Percentiles rank a stretch among this genome's conserved stretches.
Evolutionary conservation across 2,113 vertebrate genomes (phyloP).

Genomic region (Smithornis capensis): DNA sequence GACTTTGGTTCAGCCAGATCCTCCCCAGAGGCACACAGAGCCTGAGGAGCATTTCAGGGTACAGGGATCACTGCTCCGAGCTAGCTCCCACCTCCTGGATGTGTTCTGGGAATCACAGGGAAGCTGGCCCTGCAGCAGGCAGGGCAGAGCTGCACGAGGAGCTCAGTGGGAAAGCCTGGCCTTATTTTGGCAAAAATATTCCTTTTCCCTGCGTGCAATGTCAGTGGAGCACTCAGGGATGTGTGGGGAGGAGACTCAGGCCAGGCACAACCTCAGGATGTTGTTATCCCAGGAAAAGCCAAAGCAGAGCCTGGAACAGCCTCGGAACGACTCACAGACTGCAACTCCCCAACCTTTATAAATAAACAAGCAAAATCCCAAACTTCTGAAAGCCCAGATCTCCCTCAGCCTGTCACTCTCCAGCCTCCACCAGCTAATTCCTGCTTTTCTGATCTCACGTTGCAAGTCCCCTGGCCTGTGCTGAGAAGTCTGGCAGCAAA

Average conservation of each 20-base stretch:
- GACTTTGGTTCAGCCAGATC: background rate
- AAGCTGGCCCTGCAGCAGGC: background rate
- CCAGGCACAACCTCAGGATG: background rate
- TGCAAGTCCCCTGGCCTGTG: background rate
- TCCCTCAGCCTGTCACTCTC: background rate
- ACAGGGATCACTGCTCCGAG: background rate
- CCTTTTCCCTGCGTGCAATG: background rate
- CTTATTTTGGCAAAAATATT: background rate
- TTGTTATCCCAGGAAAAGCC: background rate
- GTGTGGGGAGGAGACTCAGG: background rate
- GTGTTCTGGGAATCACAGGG: fast-evolving
- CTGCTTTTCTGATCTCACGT: background rate
- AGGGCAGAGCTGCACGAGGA: background rate
- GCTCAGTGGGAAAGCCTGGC: background rate
- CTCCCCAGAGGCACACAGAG: background rate
- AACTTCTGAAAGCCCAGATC: background rate
- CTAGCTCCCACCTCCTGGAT: background rate
- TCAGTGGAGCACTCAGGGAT: background rate
- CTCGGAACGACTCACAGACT: background rate
- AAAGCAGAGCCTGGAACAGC: fast-evolving
- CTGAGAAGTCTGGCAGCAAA: background rate
- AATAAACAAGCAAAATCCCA: background rate
- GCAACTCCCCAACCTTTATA: background rate
- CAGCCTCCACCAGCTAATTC: background rate
- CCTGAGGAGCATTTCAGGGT: background rate